phyloP scores from a whole-genome alignment of 2,888 invertebrate genomes.

The Drosophila birchii region DNA sequence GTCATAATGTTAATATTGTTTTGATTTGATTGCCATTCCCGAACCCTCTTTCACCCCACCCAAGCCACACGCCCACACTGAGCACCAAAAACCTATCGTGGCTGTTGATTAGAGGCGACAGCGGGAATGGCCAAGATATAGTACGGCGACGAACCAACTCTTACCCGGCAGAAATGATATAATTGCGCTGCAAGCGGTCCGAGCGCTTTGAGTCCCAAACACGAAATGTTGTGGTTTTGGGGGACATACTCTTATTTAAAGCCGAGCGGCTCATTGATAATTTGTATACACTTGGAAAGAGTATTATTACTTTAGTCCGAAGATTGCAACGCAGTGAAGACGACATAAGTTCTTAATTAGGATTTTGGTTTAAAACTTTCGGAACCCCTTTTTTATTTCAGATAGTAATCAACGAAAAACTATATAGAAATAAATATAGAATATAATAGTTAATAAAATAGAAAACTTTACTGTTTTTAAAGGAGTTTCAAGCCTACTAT shows the following conservation, averaged over 20 bases:
- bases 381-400: no score
- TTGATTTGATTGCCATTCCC: conserved; percentile 10
- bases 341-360: no score
- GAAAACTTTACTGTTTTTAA: no score
- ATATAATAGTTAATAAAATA: no score
- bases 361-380: no score
- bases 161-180: conserved; percentile 27
- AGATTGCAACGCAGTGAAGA: not conserved
- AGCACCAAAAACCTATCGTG: conserved; percentile 4
- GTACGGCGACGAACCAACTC: conserved; percentile 8
- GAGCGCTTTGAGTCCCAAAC: conserved; percentile 25
- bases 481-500: not conserved
- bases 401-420: no score
- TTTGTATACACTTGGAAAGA: conserved; percentile 29
- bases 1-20: conserved; percentile 14
- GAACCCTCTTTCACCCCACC: not conserved
- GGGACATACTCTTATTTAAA: conserved; percentile 29
- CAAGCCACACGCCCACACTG: not conserved
- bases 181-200: conserved; percentile 14
- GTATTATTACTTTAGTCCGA: not conserved
- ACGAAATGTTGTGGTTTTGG: conserved; percentile 32
- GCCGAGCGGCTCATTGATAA: conserved; percentile 31
- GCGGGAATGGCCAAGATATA: conserved; percentile 11
- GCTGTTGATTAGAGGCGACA: conserved; percentile 18
- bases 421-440: no score